A percentile compares a stretch with the other conserved stretches of the same genome.
Evolutionary conservation across 2,888 invertebrate genomes (phyloP).

Genomic region (Hemistola chrysoprasaria): DNA sequence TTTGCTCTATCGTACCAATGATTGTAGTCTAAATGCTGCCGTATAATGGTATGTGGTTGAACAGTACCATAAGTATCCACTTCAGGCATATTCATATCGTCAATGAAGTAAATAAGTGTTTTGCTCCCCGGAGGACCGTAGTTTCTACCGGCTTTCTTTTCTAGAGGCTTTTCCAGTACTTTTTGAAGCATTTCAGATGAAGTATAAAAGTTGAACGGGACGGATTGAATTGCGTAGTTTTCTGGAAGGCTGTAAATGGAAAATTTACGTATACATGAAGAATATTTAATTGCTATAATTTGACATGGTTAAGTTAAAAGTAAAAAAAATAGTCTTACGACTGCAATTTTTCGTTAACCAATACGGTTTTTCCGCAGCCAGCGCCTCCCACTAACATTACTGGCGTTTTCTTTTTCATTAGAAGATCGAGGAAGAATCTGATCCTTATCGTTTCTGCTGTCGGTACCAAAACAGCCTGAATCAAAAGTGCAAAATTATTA

Average conservation of each 20-base stretch:
- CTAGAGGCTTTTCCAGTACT: slow-evolving; percentile 95
- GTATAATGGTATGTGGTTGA: slow-evolving; percentile 96
- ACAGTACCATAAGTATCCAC: slow-evolving; percentile 95
- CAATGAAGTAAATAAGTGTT: slow-evolving; percentile 96
- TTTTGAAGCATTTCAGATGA: slow-evolving; percentile 96
- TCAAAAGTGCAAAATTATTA: neutral
- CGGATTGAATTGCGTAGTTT: slow-evolving; percentile 93
- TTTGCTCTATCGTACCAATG: slow-evolving; percentile 96
- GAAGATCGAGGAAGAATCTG: slow-evolving; percentile 92
- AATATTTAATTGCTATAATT: too few relatives aligned
- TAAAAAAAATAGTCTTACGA: slow-evolving; percentile 48
- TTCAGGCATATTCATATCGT: slow-evolving; percentile 99
- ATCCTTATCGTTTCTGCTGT: slow-evolving; percentile 96
- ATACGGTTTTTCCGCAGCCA: slow-evolving; percentile 96
- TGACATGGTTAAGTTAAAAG: neutral
- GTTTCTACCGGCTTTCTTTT: slow-evolving; percentile 97
- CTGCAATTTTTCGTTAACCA: slow-evolving; percentile 87
- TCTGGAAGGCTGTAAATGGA: slow-evolving; percentile 84
- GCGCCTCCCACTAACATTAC: slow-evolving; percentile 97
- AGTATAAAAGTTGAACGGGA: slow-evolving; percentile 98
- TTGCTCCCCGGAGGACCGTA: slow-evolving; percentile 98
- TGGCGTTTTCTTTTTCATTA: slow-evolving; percentile 94
- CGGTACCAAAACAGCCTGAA: slow-evolving; percentile 91
- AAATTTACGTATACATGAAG: too few relatives aligned
- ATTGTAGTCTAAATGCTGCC: slow-evolving; percentile 97